Base-by-base conservation (phyloP, 2,113 vertebrate genomes). In the Aythya baeri region DNA sequence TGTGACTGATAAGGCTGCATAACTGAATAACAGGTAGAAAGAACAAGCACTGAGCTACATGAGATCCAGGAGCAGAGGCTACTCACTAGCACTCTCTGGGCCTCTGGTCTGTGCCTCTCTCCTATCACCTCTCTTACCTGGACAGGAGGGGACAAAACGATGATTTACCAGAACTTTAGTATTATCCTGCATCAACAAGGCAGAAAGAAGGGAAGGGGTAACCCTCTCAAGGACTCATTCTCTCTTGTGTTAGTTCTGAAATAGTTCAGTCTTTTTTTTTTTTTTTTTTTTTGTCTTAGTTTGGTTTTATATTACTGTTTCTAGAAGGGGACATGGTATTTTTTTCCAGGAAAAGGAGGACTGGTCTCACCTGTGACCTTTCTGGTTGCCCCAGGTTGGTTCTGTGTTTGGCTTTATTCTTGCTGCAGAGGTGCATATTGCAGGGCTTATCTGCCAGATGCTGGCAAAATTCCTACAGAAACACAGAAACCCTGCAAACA, bases 1-100 rank as follows among this genome's bases (percentile, higher is more conserved):
- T 38, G 18, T 38, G 58, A 31, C 7, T 38, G 41, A 11, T 46
- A 58, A 74, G 25, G 14, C 74, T 17, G 2, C 41, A 4, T 1
- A 31, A 22, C 6, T 4, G 20, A 44, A 2, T 26, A 31, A 17
- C 7, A 31, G 50, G 20, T 26, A 80, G 59, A 26, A n/a, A 46
- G 34, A 66, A 36, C 13, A 38, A 31, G 32, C 6, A 10, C 36
- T 18, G 63, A 72, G 17, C 20, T 31, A 50, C 11, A 13, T 16
- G 76, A 58, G 26, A 13, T 58, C 7, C 75, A 62, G 50, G 16
- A 61, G 9, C 0, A 0, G 5, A 74, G 52, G 49, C n/a, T 59
- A 34, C 68, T 83, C 4, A 0, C 15, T 32, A 5, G 9, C 3
- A 11, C 21, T 57, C 72, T 43, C 50, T 34, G 3, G 31, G 32